Base-by-base conservation (phyloP, 1,140 invertebrate genomes). In the Mycetomoellerius zeteki region DNA sequence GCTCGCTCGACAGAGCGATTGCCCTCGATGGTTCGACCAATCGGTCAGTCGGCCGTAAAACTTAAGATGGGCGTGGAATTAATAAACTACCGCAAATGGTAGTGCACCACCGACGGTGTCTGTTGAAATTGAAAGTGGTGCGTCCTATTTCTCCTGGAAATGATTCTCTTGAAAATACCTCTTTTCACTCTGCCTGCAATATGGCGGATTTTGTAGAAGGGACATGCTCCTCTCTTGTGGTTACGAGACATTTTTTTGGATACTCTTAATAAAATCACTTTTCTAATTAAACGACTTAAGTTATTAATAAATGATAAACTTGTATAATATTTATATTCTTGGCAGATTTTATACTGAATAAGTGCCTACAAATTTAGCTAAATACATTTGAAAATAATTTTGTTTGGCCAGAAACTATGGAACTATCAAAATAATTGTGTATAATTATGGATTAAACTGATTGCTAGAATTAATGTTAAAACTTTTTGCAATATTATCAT, bases 81-180 rank as follows among this genome's bases (percentile, higher is more conserved):
- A 89, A 88, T 85, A 86, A 92, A 91, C 86, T 88, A 85, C 91
- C 87, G 91, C 93, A 93, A 94, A 93, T 94, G 90, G 91, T 92
- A 91, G 91, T 85, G 67, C 27, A 56, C 71, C n/a, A 43, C 19
- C 58, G 87, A 47, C 62, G 85, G 86, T 85, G 58, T 81, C 50
- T 65, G 60, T 67, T 54, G 82, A 85, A 93, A 82, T 78, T 19
- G 86, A 88, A 87, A 77, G 87, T 67, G 72, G 71, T 14, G 64
- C 64, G 64, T 67, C 82, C 86, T 65, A 89, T 84, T 91, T 89
- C 90, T 88, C 75, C 75, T 50, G 33, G 85, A 84, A 90, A 90
- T 91, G 87, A 89, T 93, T n/a, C n/a, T n/a, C 88, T 80, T 27
- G 60, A 64, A 81, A 89, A 86, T 64, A 52, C 67, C 33, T 43